Evolutionary conservation across 2,888 invertebrate genomes (phyloP), one percentile per base, ranked within the genome.

Genomic region (Rhagophthalmus giganteus): DNA sequence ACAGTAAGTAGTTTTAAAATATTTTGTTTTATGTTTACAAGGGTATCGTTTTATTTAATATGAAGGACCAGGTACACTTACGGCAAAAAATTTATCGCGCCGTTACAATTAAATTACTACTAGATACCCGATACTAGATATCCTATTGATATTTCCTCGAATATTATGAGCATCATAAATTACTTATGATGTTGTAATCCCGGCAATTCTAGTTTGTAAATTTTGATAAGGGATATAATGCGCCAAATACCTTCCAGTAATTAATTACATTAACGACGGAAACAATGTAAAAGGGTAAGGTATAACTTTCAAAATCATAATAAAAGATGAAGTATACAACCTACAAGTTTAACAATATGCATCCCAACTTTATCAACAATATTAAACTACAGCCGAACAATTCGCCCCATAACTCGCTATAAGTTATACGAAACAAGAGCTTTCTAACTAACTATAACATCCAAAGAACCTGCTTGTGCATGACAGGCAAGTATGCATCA

Each of bases 341-440:
- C 37, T 30, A 25, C 37, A 49, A 35, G 30, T 49, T 49, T 37
- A 50, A 59, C 58, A 60, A 59, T 60, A 52, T 56, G 56, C 59
- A 55, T 59, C 58, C 52, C 47, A 61, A 62, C 61, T 62, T 63
- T 59, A 66, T 63, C 64, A 63, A 64, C 65, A 61, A 62, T 63
- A 64, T 66, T 66, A 66, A 65, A 65, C 62, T 62, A 58, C 60
- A 54, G 56, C 40, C 39, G 39, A 55, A 57, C 59, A 59, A 60
- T 62, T 61, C 59, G 60, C 59, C 58, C 57, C 44, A 59, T 60
- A 59, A 60, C 60, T 61, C 58, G 47, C 49, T 54, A 51, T 55
- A 52, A 47, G 44, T 57, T 52, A 50, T 49, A 47, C 54, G 53
- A 50, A 60, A 60, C 58, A 58, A 60, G 57, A 50, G 58, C 42